These are phyloP conservation scores for Cephalopterus ornatus DNA, from an alignment of 2,113 vertebrate species.

Conservation along the genomic window DNA sequence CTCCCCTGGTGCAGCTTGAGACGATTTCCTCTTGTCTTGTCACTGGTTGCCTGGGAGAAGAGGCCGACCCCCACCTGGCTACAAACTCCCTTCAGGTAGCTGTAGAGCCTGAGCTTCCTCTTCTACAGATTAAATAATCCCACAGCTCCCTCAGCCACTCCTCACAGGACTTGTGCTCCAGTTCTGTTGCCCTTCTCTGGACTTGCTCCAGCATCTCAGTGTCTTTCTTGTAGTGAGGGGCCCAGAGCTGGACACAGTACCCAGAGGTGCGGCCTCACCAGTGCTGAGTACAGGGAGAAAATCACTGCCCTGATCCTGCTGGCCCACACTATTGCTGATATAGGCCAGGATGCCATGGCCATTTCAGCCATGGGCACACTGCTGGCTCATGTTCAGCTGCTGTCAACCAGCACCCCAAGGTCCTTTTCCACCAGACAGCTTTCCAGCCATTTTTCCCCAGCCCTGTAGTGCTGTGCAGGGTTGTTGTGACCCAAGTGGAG, in stretches of 20 bases:
- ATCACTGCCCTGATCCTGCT: background rate
- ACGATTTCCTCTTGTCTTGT: background rate
- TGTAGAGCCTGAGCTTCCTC: background rate
- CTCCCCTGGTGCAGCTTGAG: background rate
- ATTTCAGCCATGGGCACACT: background rate
- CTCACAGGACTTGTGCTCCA: background rate
- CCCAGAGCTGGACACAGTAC: background rate
- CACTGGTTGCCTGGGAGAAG: background rate
- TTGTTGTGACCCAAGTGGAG: background rate
- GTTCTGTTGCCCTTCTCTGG: background rate
- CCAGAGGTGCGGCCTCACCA: rapidly evolving
- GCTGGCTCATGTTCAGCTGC: background rate
- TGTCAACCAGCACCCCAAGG: background rate
- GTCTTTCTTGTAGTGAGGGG: background rate
- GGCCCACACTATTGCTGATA: rapidly evolving
- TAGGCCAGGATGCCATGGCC: background rate
- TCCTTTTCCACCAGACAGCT: rapidly evolving
- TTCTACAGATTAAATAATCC: background rate
- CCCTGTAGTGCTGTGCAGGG: background rate
- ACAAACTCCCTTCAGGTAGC: background rate
- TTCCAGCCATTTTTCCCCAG: background rate
- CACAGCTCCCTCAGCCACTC: background rate
- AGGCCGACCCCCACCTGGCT: rapidly evolving
- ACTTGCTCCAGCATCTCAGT: rapidly evolving
- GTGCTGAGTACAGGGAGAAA: rapidly evolving